Evolutionary conservation across 2,888 invertebrate genomes (phyloP), one percentile per base, ranked within the genome.

Genomic region (Pristionchus maxplancki): DNA sequence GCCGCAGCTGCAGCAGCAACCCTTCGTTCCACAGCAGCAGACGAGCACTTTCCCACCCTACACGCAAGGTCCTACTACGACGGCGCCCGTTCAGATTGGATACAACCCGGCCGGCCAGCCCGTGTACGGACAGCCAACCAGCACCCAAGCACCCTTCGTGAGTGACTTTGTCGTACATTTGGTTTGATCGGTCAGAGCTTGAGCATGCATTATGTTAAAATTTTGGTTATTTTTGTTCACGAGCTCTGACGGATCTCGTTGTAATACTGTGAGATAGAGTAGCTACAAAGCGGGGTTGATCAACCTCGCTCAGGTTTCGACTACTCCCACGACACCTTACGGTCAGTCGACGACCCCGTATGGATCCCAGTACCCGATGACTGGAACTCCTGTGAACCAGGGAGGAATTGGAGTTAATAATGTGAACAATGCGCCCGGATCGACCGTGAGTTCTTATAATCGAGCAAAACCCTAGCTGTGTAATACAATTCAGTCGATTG

Each of bases 321-420:
- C 82, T 17, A 81, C 50, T 20, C 85, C 85, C 28, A 28, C 85
- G 0, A 40, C 82, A 5, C 31, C 82, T 1, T 82, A 82, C 37
- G 53, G 34, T 3, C 50, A 20, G 44, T 44, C 85, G 1, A 48
- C 64, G 5, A 64, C 85, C 0, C 58, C 58, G 2, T 85, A 85
- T 28, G 85, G 85, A n/a, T 85, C 85, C n/a, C 85, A 37, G 40
- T 85, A 85, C 24, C 85, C 85, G 9, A 85, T 85, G 62, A 85
- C 85, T 5, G 85, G 85, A 4, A 34, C 58, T 31, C 58, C 85
- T n/a, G 85, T 85, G 17, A 40, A 40, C 17, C 17, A 17, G 20
- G 48, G 64, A 31, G 48, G 20, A 9, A 44, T 85, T 11, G 44
- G 48, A 64, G 85, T 84, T 58, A 81, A 31, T 28, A 81, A 50